Percentiles rank a stretch among this genome's conserved stretches.
Conservation (phyloP, 2,113 vertebrate genomes). For the Rhadina sibilatrix region DNA sequence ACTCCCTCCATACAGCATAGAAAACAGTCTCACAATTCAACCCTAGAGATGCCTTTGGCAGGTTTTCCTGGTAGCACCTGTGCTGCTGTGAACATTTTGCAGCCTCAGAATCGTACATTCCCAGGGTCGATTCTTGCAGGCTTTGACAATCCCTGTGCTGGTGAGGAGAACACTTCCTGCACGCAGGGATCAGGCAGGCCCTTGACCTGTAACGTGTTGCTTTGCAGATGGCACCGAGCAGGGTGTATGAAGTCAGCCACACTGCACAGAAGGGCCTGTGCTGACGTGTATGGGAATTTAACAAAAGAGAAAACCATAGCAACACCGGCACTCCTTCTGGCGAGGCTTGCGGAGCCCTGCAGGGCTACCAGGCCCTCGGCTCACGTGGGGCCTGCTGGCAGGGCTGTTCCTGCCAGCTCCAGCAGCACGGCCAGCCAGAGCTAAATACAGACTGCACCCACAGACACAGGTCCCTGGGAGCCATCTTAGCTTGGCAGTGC, state of each 20-base stretch:
- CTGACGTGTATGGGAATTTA: neutral
- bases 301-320: slow-evolving; percentile 32
- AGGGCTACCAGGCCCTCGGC: neutral
- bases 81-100: neutral
- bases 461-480: neutral
- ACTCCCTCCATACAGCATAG: neutral
- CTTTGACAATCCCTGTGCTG: neutral
- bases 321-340: slow-evolving; percentile 19
- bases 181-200: neutral
- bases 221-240: neutral
- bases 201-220: neutral
- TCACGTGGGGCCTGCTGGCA: neutral
- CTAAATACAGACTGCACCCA: neutral
- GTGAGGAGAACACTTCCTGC: neutral
- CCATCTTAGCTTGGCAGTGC: neutral
- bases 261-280: neutral
- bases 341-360: neutral
- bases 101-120: neutral
- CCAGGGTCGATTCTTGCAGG: neutral
- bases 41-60: neutral
- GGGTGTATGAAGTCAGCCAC: neutral
- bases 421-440: neutral
- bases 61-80: neutral
- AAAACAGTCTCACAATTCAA: neutral
- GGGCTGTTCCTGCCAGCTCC: neutral